A percentile compares a stretch with the other conserved stretches of the same genome.
Evolutionary conservation across 2,888 invertebrate genomes (phyloP).

Genomic region (Drosophila neoperkinsi): DNA sequence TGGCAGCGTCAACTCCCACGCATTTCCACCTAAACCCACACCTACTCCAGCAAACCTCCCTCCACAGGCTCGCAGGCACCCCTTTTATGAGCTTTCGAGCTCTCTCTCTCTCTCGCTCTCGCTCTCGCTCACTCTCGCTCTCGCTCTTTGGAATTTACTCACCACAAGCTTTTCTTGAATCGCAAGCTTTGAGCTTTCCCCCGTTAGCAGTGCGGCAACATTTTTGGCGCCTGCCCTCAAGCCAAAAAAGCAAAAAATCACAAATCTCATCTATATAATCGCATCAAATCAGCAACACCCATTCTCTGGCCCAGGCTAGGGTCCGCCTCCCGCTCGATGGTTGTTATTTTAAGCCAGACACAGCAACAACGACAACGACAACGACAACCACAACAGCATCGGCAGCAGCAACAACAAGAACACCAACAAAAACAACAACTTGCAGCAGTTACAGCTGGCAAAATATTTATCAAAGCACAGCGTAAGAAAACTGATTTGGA

Average conservation of each 20-base stretch:
- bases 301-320: constrained; percentile 8
- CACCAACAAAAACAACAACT: not conserved
- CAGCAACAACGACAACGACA: constrained; percentile 22
- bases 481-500: constrained; percentile 13
- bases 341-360: constrained; percentile 32
- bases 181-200: constrained; percentile 49
- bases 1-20: constrained; percentile 69
- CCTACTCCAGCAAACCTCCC: not conserved
- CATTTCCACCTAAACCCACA: constrained; percentile 11
- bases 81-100: constrained; percentile 38
- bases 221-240: constrained; percentile 69
- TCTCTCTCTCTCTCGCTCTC: constrained; percentile 4
- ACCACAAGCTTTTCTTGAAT: constrained; percentile 64
- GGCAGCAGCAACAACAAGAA: constrained; percentile 14
- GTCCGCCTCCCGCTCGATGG: constrained; percentile 3
- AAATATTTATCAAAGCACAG: constrained; percentile 31
- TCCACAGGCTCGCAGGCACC: not conserved
- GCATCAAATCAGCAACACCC: constrained; percentile 65
- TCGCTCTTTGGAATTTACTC: constrained; percentile 36
- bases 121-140: not conserved
- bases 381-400: constrained; percentile 16
- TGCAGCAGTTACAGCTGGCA: constrained; percentile 8
- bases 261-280: constrained; percentile 73
- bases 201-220: constrained; percentile 35
- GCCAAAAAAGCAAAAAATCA: constrained; percentile 29